Base-by-base conservation (phyloP, 2,113 vertebrate species). In the Pelecanus crispus region DNA sequence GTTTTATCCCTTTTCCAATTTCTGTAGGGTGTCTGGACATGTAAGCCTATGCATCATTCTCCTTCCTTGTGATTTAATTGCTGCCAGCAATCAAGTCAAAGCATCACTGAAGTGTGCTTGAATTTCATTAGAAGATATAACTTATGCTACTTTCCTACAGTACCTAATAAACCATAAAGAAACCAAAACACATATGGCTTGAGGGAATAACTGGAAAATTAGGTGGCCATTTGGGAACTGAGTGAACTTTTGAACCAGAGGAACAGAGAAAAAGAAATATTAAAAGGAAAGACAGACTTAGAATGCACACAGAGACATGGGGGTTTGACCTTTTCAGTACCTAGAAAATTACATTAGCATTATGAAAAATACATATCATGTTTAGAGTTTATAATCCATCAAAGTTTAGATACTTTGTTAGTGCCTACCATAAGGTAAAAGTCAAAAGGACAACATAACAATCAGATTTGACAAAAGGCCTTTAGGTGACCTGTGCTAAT, bases 161-260 rank as follows among this genome's bases (percentile, higher is more conserved):
- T 98, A 98, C 98, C 98, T 98, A 98, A 98, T 98, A 98, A 98
- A 98, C 98, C 98, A 98, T 98, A 98, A 98, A 98, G 97, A 98
- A 98, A 98, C 98, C 98, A 98, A 98, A 98, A 98, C 98, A 98
- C 98, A 98, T 98, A 98, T 98, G 98, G 98, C 98, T 98, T 98
- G 98, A 98, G 98, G 98, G 98, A 98, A 98, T 98, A 98, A 98
- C 98, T 98, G 97, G 98, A 98, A 98, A 98, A 98, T 98, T 98
- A 98, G 98, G 98, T 98, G 97, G 98, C 97, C 98, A 98, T 98
- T 98, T 98, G 98, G 98, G 98, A 98, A 98, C 97, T 95, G 98
- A 97, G 94, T 98, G 98, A 98, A 98, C 98, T 98, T 98, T 98
- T 98, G 98, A 98, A 98, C 98, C 98, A 98, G 96, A 96, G 94